Evolutionary conservation across 2,113 vertebrate genomes (phyloP).

Genomic region (Eurystomus gularis): DNA sequence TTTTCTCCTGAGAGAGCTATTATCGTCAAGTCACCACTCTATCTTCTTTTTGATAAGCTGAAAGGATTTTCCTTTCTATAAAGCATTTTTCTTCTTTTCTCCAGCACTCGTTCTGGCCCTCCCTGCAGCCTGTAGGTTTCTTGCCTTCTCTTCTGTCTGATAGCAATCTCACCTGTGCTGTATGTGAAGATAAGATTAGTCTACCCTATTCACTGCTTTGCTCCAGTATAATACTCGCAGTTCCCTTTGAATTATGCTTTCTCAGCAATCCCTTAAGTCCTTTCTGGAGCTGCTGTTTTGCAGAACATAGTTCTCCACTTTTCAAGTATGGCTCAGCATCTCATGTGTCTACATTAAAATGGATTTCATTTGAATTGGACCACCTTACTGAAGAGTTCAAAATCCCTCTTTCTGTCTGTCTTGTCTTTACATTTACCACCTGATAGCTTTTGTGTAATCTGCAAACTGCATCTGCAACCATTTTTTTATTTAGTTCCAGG

Average conservation of each 20-base stretch:
- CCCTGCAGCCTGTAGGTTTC: background rate
- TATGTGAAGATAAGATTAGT: background rate
- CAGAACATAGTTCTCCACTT: background rate
- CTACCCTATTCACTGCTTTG: background rate
- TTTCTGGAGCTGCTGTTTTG: background rate
- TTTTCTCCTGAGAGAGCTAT: conserved; percentile 54
- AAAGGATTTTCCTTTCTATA: conserved; percentile 14
- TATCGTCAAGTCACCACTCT: background rate
- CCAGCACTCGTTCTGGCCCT: background rate
- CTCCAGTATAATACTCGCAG: background rate
- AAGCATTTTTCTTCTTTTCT: background rate
- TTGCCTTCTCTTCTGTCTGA: background rate
- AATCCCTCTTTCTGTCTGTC: background rate
- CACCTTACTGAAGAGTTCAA: background rate
- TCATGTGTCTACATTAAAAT: background rate
- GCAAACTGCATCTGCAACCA: background rate
- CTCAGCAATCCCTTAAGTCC: background rate
- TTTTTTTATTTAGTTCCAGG: background rate
- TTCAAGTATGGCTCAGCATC: background rate
- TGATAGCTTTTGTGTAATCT: background rate
- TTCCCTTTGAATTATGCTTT: background rate
- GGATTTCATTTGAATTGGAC: background rate
- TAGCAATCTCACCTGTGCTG: background rate
- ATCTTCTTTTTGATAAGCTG: conserved; percentile 26
- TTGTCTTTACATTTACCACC: background rate